Base-by-base conservation (phyloP, 2,797 vertebrate genomes). In the Octomys mimax region DNA sequence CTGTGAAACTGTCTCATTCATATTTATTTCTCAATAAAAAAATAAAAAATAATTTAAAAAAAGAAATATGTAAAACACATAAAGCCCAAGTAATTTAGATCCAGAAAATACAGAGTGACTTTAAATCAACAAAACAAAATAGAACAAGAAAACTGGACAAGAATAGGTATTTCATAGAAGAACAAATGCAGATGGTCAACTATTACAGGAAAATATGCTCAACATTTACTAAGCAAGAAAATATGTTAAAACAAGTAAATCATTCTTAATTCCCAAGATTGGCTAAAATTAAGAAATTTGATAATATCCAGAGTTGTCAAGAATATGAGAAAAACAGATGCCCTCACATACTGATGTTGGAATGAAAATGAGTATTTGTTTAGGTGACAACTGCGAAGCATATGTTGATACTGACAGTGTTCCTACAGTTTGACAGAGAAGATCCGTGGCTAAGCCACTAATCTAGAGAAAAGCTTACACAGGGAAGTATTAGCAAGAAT, bases 231-330 rank as follows among this genome's bases (percentile, higher is more conserved):
- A 87, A 88, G 57, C n/a, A 79, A 87, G 79, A 24, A 96, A 93
- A 92, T 87, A 88, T 12, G 75, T 89, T 92, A 54, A 92, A 93
- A 86, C 59, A 87, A 88, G 52, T 31, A 86, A 82, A 21, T 92
- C 52, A 75, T 85, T 83, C 80, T 94, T 79, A 33, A 68, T 61
- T 57, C 10, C 31, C 61, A n/a, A 66, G 57, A 81, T 1, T 46
- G 68, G 49, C 21, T 92, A 95, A 97, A 83, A 89, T 89, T 79
- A 96, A 61, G 39, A 96, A 80, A 46, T 75, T 6, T 79, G 14
- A 77, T 68, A 75, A 42, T 57, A 77, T 52, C 39, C 49, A 87
- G 84, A 80, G 9, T 61, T 92, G 39, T 75, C n/a, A 71, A 89
- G 42, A 70, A 91, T 52, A 8, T 57, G 13, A 26, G 52, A 14